Evolutionary conservation across 1,140 invertebrate genomes (phyloP), one percentile per base, ranked within the genome.

Genomic region (Cotesia chilonis): DNA sequence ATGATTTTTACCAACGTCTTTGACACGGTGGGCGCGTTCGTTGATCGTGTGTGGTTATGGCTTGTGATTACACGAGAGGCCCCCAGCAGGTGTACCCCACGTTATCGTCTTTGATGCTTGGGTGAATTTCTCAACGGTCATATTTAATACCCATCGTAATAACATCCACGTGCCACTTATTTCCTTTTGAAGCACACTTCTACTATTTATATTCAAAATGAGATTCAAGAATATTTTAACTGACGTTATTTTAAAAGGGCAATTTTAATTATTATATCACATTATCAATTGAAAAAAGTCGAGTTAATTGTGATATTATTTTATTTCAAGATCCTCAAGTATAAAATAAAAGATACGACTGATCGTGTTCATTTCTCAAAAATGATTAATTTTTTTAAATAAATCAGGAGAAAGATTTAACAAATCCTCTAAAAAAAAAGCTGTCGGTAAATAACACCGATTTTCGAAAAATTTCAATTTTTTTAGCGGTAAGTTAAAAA

Each of bases 11-110:
- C 20, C 61, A 79, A 83, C 77, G 79, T 83, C 79, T 84, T 82
- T 70, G 78, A 67, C 55, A 82, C 71, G 72, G 64, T 72, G 12
- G 9, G 4, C 5, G 63, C 63, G 57, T 68, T 63, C 68, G 68
- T 63, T 61, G 38, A 55, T 70, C 54, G 59, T 28, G 59, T 28
- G 73, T 47, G 72, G 59, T 74, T 54, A 69, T 52, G 69, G 63
- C 47, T 20, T 14, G 4, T 60, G 52, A 60, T 52, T 10, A 54
- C 17, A 38, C 74, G 37, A 5, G n/a, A 55, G 54, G 54, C 79
- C 80, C 79, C 81, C 79, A 76, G 75, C 82, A 82, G 77, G 79
- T 83, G 81, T 35, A 74, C 70, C 74, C 64, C 74, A 60, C 10
- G 63, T 64, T 68, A 52, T 74, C 55, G 54, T 68, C 55, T 63